phyloP scores from a whole-genome alignment of 2,797 vertebrate species.

The Eutrigla gurnardus region DNA sequence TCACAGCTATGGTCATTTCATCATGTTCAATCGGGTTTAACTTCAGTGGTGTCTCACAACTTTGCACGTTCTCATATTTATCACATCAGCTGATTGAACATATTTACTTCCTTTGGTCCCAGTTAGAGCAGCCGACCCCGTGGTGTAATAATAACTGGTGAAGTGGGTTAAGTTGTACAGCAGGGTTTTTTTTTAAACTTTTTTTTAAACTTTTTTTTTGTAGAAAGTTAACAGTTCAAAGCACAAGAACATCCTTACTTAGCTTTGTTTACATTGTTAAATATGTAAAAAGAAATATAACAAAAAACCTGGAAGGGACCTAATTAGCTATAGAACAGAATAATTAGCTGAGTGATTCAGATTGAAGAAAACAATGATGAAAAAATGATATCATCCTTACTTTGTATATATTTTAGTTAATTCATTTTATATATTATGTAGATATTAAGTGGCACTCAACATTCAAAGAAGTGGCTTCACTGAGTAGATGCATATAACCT shows the following conservation, averaged over 20 bases:
- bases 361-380: too few relatives aligned
- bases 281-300: background rate
- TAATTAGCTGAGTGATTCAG: too few relatives aligned
- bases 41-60: background rate
- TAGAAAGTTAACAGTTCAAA: too few relatives aligned
- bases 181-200: too few relatives aligned
- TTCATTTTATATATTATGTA: constrained; percentile 2
- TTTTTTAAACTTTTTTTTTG: too few relatives aligned
- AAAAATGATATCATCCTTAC: background rate
- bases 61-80: constrained; percentile 19
- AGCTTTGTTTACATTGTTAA: too few relatives aligned
- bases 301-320: background rate
- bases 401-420: background rate
- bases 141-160: background rate
- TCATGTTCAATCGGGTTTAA: background rate
- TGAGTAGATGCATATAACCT: background rate
- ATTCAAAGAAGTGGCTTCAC: background rate
- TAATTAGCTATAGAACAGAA: too few relatives aligned
- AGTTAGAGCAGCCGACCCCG: background rate
- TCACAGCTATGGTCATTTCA: constrained; percentile 4
- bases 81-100: background rate
- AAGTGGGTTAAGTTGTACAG: too few relatives aligned
- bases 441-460: constrained; percentile 17
- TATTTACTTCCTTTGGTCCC: background rate
- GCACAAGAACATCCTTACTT: too few relatives aligned